These are phyloP conservation scores for Gisinianus flammeolus DNA, from an alignment of 2,888 invertebrate genomes.

Conservation along the genomic window DNA sequence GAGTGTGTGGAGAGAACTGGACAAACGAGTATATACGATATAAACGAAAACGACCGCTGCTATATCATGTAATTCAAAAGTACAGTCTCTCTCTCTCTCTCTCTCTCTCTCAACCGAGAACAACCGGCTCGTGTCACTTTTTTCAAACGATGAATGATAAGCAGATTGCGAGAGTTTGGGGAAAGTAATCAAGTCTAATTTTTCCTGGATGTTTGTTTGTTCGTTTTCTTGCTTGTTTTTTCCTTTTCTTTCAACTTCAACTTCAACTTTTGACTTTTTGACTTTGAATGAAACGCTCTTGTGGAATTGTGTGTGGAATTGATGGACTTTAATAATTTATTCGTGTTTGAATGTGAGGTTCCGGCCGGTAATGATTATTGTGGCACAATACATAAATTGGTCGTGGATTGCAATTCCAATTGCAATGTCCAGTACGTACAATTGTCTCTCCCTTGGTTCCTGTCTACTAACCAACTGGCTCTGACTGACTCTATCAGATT, in stretches of 20 bases:
- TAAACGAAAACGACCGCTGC: neutral
- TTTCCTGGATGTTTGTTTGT: too few relatives aligned
- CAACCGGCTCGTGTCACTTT: neutral
- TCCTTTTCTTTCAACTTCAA: neutral
- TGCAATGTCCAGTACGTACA: too few relatives aligned
- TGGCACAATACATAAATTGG: too few relatives aligned
- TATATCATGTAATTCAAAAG: too few relatives aligned
- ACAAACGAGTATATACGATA: neutral
- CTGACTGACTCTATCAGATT: too few relatives aligned
- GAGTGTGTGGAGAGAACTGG: neutral
- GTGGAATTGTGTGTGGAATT: neutral
- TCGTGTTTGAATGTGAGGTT: conserved; percentile 13
- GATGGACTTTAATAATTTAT: neutral
- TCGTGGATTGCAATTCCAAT: too few relatives aligned
- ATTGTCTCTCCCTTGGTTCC: too few relatives aligned
- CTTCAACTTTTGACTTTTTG: neutral
- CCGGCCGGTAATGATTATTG: conserved; percentile 2
- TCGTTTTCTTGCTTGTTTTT: neutral
- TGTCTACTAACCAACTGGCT: conserved; percentile 20
- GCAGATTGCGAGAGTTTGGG: too few relatives aligned
- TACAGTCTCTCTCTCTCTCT: too few relatives aligned
- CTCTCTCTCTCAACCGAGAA: too few relatives aligned
- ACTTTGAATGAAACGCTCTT: neutral
- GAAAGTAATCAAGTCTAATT: too few relatives aligned
- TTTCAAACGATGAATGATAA: neutral